Evolutionary conservation across 2,888 invertebrate species (phyloP).

Genomic region (Auanema freiburgensis): DNA sequence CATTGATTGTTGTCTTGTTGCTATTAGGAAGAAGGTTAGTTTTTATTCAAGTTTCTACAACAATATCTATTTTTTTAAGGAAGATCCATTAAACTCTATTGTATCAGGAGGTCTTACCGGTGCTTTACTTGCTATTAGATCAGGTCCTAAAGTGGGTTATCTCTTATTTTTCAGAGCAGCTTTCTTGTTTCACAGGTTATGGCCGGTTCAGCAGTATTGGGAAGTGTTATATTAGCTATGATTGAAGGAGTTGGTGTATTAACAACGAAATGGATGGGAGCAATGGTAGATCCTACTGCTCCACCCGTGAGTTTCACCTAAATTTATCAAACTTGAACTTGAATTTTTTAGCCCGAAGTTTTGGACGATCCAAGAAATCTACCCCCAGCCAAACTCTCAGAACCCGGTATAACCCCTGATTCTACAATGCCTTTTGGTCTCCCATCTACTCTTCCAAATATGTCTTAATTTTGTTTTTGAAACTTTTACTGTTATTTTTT

Average conservation of each 20-base stretch:
- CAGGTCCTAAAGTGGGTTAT: conserved; percentile 72
- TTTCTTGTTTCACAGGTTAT: conserved; percentile 64
- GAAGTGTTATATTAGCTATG: conserved; percentile 88
- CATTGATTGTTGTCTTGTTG: conserved; percentile 87
- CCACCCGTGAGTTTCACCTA: conserved; percentile 32
- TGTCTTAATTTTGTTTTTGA: conserved; percentile 9
- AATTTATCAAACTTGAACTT: background rate
- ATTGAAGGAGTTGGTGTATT: conserved; percentile 96
- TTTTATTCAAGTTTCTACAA: conserved; percentile 1
- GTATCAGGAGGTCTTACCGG: conserved; percentile 85
- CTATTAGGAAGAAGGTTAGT: conserved; percentile 78
- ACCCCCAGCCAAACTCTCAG: conserved; percentile 22
- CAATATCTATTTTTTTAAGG: conserved; percentile 65
- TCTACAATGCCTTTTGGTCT: conserved; percentile 40
- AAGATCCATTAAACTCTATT: conserved; percentile 85
- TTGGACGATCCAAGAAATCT: conserved; percentile 49
- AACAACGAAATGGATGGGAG: conserved; percentile 78
- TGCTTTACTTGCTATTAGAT: conserved; percentile 91
- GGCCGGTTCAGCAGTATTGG: conserved; percentile 90
- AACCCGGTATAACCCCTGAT: conserved; percentile 33
- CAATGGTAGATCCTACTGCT: conserved; percentile 50
- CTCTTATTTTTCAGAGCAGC: background rate
- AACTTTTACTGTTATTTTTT: background rate
- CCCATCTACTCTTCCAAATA: conserved; percentile 33
- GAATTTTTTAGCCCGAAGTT: conserved; percentile 38